Evolutionary conservation across 2,113 vertebrate genomes (phyloP).

Genomic region (Prinia subflava): DNA sequence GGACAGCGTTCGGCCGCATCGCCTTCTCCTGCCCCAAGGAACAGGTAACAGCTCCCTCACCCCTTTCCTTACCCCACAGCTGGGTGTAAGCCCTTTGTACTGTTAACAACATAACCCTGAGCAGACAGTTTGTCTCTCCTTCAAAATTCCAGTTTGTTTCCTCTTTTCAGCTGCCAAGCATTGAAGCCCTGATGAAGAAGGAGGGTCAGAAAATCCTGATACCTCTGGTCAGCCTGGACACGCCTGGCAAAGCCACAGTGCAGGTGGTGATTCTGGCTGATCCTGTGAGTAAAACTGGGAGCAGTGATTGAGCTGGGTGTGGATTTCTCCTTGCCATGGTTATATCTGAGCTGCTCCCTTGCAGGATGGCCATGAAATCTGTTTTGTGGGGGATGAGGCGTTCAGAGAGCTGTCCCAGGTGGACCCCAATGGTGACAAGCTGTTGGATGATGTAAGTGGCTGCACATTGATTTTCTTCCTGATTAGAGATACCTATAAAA

Average conservation of each 20-base stretch:
- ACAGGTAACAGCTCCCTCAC: conserved; percentile 74
- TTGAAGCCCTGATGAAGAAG: conserved; percentile 87
- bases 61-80: neutral
- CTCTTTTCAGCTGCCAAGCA: conserved; percentile 77
- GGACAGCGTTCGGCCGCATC: conserved; percentile 90
- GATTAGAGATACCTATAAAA: fast-evolving
- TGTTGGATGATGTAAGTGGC: conserved; percentile 85
- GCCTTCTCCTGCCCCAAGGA: conserved; percentile 91
- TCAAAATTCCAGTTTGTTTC: neutral
- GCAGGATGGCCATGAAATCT: conserved; percentile 95
- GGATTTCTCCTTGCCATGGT: neutral
- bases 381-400: conserved; percentile 93
- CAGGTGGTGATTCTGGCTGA: conserved; percentile 94
- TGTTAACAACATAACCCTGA: neutral
- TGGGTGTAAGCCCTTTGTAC: neutral
- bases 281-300: conserved; percentile 79
- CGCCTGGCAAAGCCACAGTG: conserved; percentile 95
- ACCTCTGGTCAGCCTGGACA: conserved; percentile 91
- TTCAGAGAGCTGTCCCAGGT: conserved; percentile 88
- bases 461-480: fast-evolving
- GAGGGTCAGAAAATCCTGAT: conserved; percentile 90
- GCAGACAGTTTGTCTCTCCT: neutral
- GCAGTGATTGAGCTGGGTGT: fast-evolving
- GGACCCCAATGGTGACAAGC: conserved; percentile 80
- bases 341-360: neutral